phyloP scores from a whole-genome alignment of 1,140 invertebrate genomes.

The Drosophila ercepeae region DNA sequence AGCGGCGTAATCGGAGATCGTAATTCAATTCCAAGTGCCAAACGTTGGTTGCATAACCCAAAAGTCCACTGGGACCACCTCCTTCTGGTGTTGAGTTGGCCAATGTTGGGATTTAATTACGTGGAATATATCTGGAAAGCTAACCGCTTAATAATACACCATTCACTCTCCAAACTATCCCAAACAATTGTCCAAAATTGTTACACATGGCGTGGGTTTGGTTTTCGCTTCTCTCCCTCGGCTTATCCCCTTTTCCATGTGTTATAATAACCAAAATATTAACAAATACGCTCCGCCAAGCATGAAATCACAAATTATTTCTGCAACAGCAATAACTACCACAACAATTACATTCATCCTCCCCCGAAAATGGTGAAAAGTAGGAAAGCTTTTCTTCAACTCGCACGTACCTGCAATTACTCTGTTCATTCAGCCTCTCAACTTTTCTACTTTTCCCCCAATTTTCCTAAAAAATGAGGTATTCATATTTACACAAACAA shows the following conservation, averaged over 20 bases:
- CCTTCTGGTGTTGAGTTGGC: slow-evolving; percentile 11
- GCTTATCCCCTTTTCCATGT: slow-evolving; percentile 30
- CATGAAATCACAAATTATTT: slow-evolving; percentile 78
- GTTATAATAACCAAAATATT: slow-evolving; percentile 78
- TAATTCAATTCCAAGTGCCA: slow-evolving; percentile 46
- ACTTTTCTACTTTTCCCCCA: slow-evolving; percentile 44
- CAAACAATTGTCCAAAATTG: slow-evolving; percentile 48
- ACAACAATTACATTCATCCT: slow-evolving; percentile 43
- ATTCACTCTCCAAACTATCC: neutral
- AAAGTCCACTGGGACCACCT: slow-evolving; percentile 19
- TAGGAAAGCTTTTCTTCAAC: slow-evolving; percentile 52
- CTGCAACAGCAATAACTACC: slow-evolving; percentile 39
- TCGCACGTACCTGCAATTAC: slow-evolving; percentile 41
- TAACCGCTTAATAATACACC: slow-evolving; percentile 15
- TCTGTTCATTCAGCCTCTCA: slow-evolving; percentile 38
- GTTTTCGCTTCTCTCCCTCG: slow-evolving; percentile 22
- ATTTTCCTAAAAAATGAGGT: slow-evolving; percentile 9
- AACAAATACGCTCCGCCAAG: slow-evolving; percentile 76
- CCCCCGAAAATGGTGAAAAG: slow-evolving; percentile 53
- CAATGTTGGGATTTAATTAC: slow-evolving; percentile 23
- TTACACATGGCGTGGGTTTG: slow-evolving; percentile 49
- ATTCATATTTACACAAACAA: slow-evolving; percentile 25
- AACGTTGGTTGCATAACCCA: slow-evolving; percentile 57
- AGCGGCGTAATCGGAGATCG: slow-evolving; percentile 53
- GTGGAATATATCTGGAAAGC: slow-evolving; percentile 13